These are phyloP conservation scores for Euborellia annulipes DNA, from an alignment of 1,140 invertebrate genomes.

Conservation along the genomic window DNA sequence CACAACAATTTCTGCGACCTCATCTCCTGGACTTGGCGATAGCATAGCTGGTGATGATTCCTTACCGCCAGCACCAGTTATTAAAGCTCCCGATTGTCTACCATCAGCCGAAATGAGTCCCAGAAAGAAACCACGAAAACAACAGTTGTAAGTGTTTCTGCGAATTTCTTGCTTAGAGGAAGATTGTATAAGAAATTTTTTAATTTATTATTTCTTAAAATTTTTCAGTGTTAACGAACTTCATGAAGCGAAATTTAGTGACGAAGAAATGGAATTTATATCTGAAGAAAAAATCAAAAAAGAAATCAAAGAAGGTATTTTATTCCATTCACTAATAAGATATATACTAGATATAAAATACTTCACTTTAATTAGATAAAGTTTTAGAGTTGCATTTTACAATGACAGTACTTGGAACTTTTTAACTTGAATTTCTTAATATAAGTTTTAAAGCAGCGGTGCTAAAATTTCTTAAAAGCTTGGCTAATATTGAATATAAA, in stretches of 20 bases:
- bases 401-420: no score
- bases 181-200: no score
- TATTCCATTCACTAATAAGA: neutral
- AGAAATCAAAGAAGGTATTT: conserved; percentile 26
- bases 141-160: conserved; percentile 51
- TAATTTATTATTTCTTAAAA: conserved; percentile 16
- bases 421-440: no score
- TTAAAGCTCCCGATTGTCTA: conserved; percentile 30
- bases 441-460: no score
- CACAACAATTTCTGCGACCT: conserved; percentile 61
- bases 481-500: no score
- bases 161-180: no score
- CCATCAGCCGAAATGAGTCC: conserved; percentile 34
- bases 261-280: conserved; percentile 52
- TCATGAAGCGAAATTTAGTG: conserved; percentile 38
- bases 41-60: conserved; percentile 29
- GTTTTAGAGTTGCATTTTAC: no score
- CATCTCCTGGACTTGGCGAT: conserved; percentile 51
- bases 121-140: conserved; percentile 60
- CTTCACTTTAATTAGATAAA: no score
- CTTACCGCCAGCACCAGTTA: conserved; percentile 24
- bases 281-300: conserved; percentile 38
- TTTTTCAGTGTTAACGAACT: conserved; percentile 44
- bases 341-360: no score
- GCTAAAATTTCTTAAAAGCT: no score